A percentile compares a stretch with the other conserved stretches of the same genome.
Conservation (phyloP, 2,797 vertebrate genomes). For the Characodon lateralis region DNA sequence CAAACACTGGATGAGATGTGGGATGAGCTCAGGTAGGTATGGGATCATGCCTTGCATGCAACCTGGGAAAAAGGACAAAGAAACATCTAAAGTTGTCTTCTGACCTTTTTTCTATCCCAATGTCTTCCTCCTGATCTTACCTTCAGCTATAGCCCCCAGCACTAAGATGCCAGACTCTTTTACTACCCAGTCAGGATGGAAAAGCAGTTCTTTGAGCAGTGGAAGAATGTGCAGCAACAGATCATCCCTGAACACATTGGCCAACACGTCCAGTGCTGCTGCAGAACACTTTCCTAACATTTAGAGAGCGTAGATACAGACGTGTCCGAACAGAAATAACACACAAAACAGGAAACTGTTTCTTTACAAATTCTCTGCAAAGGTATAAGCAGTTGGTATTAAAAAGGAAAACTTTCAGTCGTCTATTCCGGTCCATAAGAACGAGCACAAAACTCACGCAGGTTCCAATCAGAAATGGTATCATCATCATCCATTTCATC, state of each 20-base stretch:
- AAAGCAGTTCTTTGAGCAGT: constrained; percentile 93
- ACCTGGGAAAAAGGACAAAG: constrained; percentile 71
- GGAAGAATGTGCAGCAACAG: constrained; percentile 92
- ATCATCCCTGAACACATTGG: constrained; percentile 95
- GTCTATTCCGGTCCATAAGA: constrained; percentile 1
- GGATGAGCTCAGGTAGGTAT: constrained; percentile 94
- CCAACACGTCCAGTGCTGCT: constrained; percentile 92
- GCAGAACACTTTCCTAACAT: constrained; percentile 93
- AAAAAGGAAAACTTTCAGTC: not conserved
- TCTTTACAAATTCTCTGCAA: not conserved
- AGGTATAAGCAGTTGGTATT: not conserved
- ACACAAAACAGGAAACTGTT: constrained; percentile 22
- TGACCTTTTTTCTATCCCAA: not conserved
- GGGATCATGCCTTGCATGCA: constrained; percentile 98
- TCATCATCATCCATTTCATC: constrained; percentile 95
- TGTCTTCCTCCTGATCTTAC: constrained; percentile 51
- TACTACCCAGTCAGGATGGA: constrained; percentile 93
- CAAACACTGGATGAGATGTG: constrained; percentile 94
- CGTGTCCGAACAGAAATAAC: constrained; percentile 39
- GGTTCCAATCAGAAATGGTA: constrained; percentile 96
- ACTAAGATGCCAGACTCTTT: constrained; percentile 98
- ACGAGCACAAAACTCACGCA: constrained; percentile 81
- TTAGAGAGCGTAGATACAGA: constrained; percentile 31
- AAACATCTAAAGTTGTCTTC: not conserved
- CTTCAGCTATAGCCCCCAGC: constrained; percentile 96